Conservation (phyloP, 2,797 vertebrate species). For the Garrulus glandarius region DNA sequence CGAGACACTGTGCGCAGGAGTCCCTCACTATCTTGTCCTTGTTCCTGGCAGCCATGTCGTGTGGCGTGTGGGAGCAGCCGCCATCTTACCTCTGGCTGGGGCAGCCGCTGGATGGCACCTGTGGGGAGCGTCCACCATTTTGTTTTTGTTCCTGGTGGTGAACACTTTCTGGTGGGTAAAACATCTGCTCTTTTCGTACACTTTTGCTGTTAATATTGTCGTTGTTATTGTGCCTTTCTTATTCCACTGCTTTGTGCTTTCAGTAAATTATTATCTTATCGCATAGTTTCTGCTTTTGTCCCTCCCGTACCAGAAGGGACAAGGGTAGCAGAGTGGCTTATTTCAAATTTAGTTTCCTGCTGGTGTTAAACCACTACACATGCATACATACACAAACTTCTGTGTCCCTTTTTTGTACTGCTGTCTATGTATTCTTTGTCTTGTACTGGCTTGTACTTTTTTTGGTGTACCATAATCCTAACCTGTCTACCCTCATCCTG, state of each 20-base stretch:
- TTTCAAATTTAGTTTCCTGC: background rate
- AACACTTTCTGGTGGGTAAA: background rate
- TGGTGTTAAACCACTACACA: background rate
- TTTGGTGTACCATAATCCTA: background rate
- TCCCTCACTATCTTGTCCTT: background rate
- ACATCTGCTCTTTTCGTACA: background rate
- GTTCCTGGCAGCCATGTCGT: fast-evolving
- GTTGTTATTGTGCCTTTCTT: background rate
- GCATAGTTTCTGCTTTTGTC: background rate
- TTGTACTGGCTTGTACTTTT: background rate
- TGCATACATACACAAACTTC: background rate
- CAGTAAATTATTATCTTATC: background rate
- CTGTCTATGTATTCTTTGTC: background rate
- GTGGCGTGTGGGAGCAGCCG: fast-evolving
- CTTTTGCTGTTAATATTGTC: fast-evolving
- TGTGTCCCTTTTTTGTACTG: background rate
- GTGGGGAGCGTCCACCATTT: fast-evolving
- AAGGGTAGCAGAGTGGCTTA: background rate
- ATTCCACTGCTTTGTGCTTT: background rate
- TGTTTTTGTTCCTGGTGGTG: background rate
- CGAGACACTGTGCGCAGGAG: fast-evolving
- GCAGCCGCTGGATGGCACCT: fast-evolving
- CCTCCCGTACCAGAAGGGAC: background rate
- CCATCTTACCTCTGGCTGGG: background rate
- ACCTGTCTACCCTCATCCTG: background rate